Base-by-base conservation (phyloP, 2,113 vertebrate genomes). In the Tetraodon nigroviridis region DNA sequence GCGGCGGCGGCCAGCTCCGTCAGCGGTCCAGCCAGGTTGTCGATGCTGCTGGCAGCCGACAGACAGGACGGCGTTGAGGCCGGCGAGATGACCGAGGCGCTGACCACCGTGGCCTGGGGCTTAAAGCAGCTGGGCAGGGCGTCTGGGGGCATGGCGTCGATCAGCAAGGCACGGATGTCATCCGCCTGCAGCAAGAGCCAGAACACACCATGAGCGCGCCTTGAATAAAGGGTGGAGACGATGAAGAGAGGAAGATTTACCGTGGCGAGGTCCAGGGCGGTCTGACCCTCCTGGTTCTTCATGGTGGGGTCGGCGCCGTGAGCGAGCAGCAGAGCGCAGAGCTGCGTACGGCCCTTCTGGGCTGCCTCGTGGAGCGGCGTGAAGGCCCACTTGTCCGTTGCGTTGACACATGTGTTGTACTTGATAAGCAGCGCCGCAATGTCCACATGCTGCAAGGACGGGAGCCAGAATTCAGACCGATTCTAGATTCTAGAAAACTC, bases 31-130 rank as follows among this genome's bases (percentile, higher is more conserved):
- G 95, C 89, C 11, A 99, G 91, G 86, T 97, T 99, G 77, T 99
- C 97, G 55, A 98, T 94, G 86, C 97, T 99, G 87, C 95, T 98
- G 66, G 96, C 96, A 12, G 96, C 96, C 0, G 95, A 97, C 62
- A 99, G 92, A 84, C 95, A 99, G 74, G 96, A 97, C 0, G 96
- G 96, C 0, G 96, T 98, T 49, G 96, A 96, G n/a, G 95, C 94
- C 19, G 97, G 97, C 0, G 97, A 98, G 86, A 98, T 97, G 67
- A 98, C 86, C 0, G 95, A 92, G 72, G 96, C 94, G 68, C 94
- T 98, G 82, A 98, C 95, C 59, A 98, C 95, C 3, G 96, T 99
- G 7, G 97, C 86, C 78, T 97, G 96, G 47, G 95, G 95, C 83
- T 86, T 87, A 56, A 91, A 89, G 71, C 89, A 91, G 78, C 80